Percentiles rank a stretch among this genome's conserved stretches.
phyloP scores from a whole-genome alignment of 2,888 invertebrate genomes.

The Scaptomyza polygonia region DNA sequence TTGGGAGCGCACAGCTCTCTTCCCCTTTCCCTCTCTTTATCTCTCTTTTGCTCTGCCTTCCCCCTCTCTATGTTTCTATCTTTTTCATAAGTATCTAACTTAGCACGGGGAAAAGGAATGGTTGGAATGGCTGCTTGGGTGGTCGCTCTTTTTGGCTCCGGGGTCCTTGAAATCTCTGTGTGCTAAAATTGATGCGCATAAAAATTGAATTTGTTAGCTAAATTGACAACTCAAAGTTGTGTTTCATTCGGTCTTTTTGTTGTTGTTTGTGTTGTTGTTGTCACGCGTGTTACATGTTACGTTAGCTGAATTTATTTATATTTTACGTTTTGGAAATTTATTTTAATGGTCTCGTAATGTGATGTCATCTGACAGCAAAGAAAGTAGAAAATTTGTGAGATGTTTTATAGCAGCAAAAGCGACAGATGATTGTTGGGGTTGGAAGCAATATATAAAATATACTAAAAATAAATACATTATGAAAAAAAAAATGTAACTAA shows the following conservation, averaged over 20 bases:
- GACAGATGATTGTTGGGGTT: slow-evolving; percentile 45
- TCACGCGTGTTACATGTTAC: slow-evolving; percentile 58
- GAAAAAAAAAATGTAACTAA: slow-evolving; percentile 20
- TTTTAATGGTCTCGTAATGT: slow-evolving; percentile 56
- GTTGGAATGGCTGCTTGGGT: slow-evolving; percentile 17
- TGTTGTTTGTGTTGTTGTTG: background rate
- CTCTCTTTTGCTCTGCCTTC: background rate
- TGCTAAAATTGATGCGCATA: slow-evolving; percentile 57
- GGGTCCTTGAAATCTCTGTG: slow-evolving; percentile 39
- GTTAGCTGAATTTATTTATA: slow-evolving; percentile 62
- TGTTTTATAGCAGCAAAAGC: background rate
- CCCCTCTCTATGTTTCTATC: no score
- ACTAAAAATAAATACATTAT: slow-evolving; percentile 17
- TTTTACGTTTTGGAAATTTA: slow-evolving; percentile 54
- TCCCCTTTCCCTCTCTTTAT: no score
- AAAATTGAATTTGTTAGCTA: slow-evolving; percentile 76
- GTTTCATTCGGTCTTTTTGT: background rate
- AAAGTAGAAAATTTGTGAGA: background rate
- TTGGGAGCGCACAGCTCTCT: slow-evolving; percentile 29
- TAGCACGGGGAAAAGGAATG: background rate
- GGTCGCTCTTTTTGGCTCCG: slow-evolving; percentile 13
- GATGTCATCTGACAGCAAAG: slow-evolving; percentile 49
- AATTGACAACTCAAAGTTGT: slow-evolving; percentile 74
- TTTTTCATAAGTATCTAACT: slow-evolving; percentile 8
- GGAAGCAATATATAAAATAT: slow-evolving; percentile 36